Percentiles rank a stretch among this genome's conserved stretches.
Conservation (phyloP, 2,113 vertebrate species). For the Labeo catla region DNA sequence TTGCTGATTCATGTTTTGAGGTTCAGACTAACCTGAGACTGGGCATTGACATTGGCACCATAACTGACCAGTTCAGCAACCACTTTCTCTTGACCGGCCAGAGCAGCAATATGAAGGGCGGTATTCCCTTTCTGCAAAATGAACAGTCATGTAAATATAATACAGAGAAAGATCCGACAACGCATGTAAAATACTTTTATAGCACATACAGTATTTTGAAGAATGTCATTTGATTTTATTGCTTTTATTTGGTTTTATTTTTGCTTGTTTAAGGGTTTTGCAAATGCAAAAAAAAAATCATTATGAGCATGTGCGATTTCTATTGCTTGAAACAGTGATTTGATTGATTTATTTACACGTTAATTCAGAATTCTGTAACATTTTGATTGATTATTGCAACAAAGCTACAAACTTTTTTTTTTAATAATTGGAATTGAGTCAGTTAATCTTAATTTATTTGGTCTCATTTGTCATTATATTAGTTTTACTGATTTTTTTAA, state of each 20-base stretch:
- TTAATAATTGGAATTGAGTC: no score
- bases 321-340: no score
- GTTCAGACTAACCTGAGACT: slow-evolving; percentile 85
- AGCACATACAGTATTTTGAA: not conserved
- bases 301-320: no score
- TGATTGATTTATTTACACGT: no score
- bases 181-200: not conserved
- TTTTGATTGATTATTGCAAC: no score
- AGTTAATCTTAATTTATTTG: no score
- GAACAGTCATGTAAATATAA: not conserved
- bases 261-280: not conserved
- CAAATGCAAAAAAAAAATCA: no score
- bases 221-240: not conserved
- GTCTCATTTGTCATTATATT: no score
- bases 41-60: slow-evolving; percentile 94
- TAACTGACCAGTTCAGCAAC: slow-evolving; percentile 92
- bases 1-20: not conserved
- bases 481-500: no score
- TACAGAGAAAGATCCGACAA: not conserved
- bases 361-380: no score
- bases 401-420: no score
- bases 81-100: slow-evolving; percentile 85
- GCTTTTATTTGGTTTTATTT: not conserved
- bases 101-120: slow-evolving; percentile 93
- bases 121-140: slow-evolving; percentile 93